A percentile compares a stretch with the other conserved stretches of the same genome.
Conservation (phyloP, 2,797 vertebrate species). For the Falco peregrinus region DNA sequence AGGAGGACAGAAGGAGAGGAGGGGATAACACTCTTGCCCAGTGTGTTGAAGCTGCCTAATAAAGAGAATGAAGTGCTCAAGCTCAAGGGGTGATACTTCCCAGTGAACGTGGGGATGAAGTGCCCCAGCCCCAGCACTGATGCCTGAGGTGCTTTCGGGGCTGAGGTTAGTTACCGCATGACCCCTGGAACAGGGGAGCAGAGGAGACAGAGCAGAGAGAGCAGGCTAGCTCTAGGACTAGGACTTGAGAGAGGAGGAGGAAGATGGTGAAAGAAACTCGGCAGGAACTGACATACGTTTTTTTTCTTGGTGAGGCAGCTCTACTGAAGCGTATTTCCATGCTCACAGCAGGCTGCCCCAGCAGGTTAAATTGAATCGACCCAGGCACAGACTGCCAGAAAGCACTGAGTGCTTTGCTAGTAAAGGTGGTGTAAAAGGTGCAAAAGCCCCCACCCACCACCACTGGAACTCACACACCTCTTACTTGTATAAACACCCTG, state of each 20-base stretch:
- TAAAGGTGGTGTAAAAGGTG: not conserved
- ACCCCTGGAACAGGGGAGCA: not conserved
- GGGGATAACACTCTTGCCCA: rapidly evolving
- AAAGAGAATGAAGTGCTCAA: not conserved
- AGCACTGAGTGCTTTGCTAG: not conserved
- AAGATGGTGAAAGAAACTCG: not conserved
- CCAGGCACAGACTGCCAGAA: not conserved
- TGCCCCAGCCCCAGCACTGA: not conserved
- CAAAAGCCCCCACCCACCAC: rapidly evolving
- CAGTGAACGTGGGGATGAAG: not conserved
- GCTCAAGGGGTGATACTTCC: not conserved
- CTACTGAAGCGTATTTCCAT: not conserved
- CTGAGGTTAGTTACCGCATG: not conserved
- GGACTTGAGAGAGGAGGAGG: not conserved
- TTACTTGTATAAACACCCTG: not conserved
- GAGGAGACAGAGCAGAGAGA: not conserved
- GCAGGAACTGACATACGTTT: rapidly evolving
- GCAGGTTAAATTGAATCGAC: not conserved
- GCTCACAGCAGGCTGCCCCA: not conserved
- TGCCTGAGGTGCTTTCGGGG: not conserved
- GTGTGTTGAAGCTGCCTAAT: not conserved
- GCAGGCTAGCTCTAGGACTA: not conserved
- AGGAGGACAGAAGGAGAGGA: not conserved
- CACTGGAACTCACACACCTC: not conserved
- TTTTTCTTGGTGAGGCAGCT: not conserved